Evolutionary conservation across 2,888 invertebrate species (phyloP).

Genomic region (Drosophila formosana): DNA sequence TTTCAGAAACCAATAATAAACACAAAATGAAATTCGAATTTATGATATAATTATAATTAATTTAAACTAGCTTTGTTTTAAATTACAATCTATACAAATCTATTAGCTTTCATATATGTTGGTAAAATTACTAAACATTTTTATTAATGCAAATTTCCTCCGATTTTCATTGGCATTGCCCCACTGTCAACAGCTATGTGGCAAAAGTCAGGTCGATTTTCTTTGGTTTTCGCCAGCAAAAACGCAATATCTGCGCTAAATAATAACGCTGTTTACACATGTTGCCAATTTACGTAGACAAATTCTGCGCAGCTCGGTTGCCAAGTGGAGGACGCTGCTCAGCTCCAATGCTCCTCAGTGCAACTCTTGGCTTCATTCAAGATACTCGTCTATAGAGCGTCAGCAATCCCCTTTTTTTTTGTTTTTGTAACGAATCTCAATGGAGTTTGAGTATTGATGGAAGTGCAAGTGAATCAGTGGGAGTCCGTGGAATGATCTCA

Average conservation of each 20-base stretch:
- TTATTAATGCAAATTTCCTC: not conserved
- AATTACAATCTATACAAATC: too few species aligned
- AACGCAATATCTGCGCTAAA: constrained; percentile 57
- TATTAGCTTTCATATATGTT: too few species aligned
- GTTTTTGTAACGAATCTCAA: not conserved
- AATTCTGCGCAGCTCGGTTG: constrained; percentile 46
- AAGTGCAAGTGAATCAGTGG: constrained; percentile 7
- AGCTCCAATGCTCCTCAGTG: constrained; percentile 25
- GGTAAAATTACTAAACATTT: too few species aligned
- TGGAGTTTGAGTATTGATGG: not conserved
- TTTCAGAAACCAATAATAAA: too few species aligned
- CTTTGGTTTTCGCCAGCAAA: constrained; percentile 24
- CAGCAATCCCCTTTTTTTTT: too few species aligned
- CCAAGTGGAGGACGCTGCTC: constrained; percentile 15
- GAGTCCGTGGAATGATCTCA: not conserved
- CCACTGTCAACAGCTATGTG: constrained; percentile 19
- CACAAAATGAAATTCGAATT: too few species aligned
- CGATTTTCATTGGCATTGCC: not conserved
- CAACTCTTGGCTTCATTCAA: constrained; percentile 11
- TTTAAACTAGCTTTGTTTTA: not conserved
- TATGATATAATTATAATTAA: too few species aligned
- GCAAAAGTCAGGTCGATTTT: constrained; percentile 2
- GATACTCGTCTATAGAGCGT: too few species aligned
- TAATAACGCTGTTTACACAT: constrained; percentile 72
- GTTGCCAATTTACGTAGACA: constrained; percentile 52